Evolutionary conservation across 2,888 invertebrate genomes (phyloP).

Genomic region (Polydesmus complanatus): DNA sequence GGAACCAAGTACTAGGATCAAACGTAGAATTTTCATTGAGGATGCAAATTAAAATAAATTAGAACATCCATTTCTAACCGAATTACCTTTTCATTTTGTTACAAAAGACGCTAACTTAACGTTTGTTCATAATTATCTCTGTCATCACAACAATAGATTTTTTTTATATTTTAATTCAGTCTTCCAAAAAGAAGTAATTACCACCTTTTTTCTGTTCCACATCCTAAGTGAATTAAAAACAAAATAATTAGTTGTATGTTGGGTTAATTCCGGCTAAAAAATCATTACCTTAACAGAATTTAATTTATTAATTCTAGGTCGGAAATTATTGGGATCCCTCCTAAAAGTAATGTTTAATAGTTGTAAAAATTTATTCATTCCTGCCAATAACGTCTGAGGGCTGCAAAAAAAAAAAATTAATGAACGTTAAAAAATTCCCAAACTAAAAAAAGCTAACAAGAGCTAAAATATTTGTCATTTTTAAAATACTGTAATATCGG

Average conservation of each 20-base stretch:
- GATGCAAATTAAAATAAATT: no score
- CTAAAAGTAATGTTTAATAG: slow-evolving; percentile 94
- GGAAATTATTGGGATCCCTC: slow-evolving; percentile 94
- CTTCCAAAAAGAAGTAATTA: slow-evolving; percentile 98
- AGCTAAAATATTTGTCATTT: not conserved
- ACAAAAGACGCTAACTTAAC: no score
- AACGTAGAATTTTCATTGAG: no score
- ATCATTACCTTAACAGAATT: slow-evolving; percentile 72
- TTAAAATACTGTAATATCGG: slow-evolving; percentile 1
- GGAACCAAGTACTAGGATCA: no score
- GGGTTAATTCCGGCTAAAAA: slow-evolving; percentile 18
- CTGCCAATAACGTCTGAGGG: slow-evolving; percentile 76
- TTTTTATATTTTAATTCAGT: no score
- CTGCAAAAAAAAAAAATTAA: slow-evolving; percentile 26
- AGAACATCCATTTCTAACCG: no score
- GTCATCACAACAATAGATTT: no score
- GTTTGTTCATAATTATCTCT: no score
- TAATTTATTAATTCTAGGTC: slow-evolving; percentile 94
- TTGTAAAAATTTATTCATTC: slow-evolving; percentile 96
- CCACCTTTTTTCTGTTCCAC: slow-evolving; percentile 93
- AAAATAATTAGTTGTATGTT: not conserved
- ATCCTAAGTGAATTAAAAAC: slow-evolving; percentile 45
- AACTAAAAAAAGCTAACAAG: not conserved
- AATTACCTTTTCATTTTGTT: no score
- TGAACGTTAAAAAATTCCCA: not conserved